phyloP scores from a whole-genome alignment of 2,888 invertebrate genomes.

The Sphecodes monilicornis region DNA sequence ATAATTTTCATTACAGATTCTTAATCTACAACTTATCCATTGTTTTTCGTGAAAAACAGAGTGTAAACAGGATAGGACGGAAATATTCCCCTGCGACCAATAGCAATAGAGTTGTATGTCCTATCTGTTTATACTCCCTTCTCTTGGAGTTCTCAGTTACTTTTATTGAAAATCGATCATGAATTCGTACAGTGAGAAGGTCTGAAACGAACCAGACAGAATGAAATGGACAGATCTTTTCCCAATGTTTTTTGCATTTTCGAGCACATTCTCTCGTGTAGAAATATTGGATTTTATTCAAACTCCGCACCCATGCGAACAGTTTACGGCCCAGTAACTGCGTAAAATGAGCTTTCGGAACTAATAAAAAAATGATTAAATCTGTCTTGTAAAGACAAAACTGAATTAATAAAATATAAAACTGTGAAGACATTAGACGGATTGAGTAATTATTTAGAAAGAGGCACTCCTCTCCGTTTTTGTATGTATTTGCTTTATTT shows the following conservation, averaged over 20 bases:
- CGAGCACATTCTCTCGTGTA: neutral
- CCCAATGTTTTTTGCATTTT: neutral
- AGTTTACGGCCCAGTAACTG: neutral
- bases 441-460: no score
- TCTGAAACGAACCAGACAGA: neutral
- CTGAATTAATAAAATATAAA: neutral
- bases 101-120: conserved; percentile 27
- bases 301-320: neutral
- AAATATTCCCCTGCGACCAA: conserved; percentile 38
- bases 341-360: neutral
- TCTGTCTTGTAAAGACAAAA: neutral
- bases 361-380: neutral
- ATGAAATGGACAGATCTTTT: neutral
- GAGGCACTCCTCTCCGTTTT: no score
- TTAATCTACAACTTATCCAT: no score
- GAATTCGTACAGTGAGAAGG: neutral
- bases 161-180: conserved; percentile 47
- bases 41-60: neutral
- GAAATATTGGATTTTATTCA: neutral
- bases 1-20: no score
- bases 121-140: conserved; percentile 29
- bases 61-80: neutral
- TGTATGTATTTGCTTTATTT: no score
- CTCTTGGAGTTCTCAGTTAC: conserved; percentile 22
- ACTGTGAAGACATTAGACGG: no score